Conservation (phyloP, 2,888 invertebrate species). For the Zele albiditarsus region DNA sequence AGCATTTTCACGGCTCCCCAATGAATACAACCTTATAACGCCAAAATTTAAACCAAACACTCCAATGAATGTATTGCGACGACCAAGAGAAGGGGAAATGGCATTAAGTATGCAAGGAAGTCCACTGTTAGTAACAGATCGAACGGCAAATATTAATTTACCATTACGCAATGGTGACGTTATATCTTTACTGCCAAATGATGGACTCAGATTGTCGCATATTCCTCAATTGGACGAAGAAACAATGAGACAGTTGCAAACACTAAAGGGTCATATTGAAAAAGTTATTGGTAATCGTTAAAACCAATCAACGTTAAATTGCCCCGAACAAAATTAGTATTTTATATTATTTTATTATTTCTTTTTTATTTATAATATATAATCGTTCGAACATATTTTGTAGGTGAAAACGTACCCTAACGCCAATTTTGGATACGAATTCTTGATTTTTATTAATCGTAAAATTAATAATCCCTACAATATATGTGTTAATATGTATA, state of each 20-base stretch:
- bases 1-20: conserved; percentile 33
- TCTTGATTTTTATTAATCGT: too few relatives aligned
- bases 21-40: conserved; percentile 58
- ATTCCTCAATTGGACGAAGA: conserved; percentile 71
- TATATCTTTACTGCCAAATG: conserved; percentile 78
- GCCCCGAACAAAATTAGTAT: neutral
- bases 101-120: conserved; percentile 81
- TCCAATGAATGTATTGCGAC: conserved; percentile 77
- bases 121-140: conserved; percentile 78
- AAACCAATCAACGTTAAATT: neutral
- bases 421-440: neutral
- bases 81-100: conserved; percentile 79
- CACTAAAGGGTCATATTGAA: conserved; percentile 62
- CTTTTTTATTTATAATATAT: neutral
- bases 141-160: conserved; percentile 80
- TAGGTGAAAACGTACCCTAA: neutral
- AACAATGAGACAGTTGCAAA: conserved; percentile 61
- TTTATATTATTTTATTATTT: neutral
- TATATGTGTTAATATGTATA: neutral
- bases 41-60: conserved; percentile 78
- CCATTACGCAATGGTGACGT: conserved; percentile 78
- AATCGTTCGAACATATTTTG: neutral
- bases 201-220: conserved; percentile 71
- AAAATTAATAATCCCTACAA: neutral
- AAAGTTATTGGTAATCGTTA: conserved; percentile 54